phyloP scores from a whole-genome alignment of 1,140 invertebrate genomes.

The Bombus picipes region DNA sequence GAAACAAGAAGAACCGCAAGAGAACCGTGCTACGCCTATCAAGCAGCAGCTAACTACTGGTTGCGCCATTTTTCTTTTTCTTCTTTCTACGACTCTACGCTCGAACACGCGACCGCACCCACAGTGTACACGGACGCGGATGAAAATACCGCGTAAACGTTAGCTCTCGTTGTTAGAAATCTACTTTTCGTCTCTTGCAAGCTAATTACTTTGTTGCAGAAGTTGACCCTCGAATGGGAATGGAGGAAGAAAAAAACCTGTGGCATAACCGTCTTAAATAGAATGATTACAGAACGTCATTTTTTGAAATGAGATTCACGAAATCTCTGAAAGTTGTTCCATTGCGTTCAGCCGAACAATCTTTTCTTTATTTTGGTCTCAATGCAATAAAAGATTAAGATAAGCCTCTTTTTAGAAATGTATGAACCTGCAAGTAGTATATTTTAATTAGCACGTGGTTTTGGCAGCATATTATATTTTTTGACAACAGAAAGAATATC shows the following conservation, averaged over 20 bases:
- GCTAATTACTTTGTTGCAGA: not conserved
- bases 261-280: too few relatives aligned
- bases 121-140: slow-evolving; percentile 48
- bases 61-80: slow-evolving; percentile 58
- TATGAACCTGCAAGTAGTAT: too few relatives aligned
- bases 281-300: too few relatives aligned
- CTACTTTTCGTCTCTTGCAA: not conserved
- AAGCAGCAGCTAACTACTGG: slow-evolving; percentile 60
- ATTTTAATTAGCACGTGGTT: too few relatives aligned
- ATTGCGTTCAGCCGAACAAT: too few relatives aligned
- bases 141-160: slow-evolving; percentile 46
- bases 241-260: not conserved
- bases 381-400: too few relatives aligned
- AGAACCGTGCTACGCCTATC: slow-evolving; percentile 59
- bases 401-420: too few relatives aligned
- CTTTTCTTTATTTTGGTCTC: too few relatives aligned
- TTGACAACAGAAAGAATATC: too few relatives aligned
- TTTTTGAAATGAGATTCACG: too few relatives aligned
- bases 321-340: too few relatives aligned
- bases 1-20: slow-evolving; percentile 72
- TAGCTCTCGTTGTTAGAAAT: slow-evolving; percentile 11
- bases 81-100: slow-evolving; percentile 51
- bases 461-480: too few relatives aligned
- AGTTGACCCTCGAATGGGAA: not conserved
- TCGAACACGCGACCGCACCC: slow-evolving; percentile 73